Conservation (phyloP, 2,797 vertebrate species). For the Lithobates sylvaticus region DNA sequence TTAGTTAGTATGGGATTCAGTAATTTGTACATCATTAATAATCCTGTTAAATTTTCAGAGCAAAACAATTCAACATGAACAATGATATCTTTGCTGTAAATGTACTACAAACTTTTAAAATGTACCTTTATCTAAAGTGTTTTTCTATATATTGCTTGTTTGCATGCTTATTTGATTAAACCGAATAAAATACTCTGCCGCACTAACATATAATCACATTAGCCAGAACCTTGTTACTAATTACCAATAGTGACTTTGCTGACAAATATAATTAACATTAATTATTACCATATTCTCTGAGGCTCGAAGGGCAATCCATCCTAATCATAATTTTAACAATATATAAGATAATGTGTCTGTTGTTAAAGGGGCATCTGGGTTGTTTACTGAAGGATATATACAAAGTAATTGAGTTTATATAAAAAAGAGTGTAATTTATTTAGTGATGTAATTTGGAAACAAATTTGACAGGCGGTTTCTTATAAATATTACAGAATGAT, state of each 20-base stretch:
- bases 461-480: background rate
- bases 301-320: background rate
- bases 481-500: background rate
- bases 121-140: background rate
- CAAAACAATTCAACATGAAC: background rate
- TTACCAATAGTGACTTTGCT: slow-evolving; percentile 10
- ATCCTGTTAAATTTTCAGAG: background rate
- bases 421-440: too few species aligned
- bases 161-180: slow-evolving; percentile 30
- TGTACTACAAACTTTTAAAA: background rate
- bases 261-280: slow-evolving; percentile 33
- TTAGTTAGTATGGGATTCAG: too few species aligned
- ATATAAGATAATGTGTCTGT: background rate
- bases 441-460: background rate
- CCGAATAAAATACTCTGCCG: slow-evolving; percentile 8
- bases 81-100: background rate
- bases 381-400: too few species aligned
- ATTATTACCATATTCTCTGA: background rate
- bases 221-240: slow-evolving; percentile 10
- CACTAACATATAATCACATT: slow-evolving; percentile 20
- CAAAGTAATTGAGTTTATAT: too few species aligned
- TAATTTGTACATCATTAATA: background rate
- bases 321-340: background rate
- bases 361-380: background rate
- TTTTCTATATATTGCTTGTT: slow-evolving; percentile 15